Conservation (phyloP, 2,113 vertebrate genomes). For the Apteryx owenii region DNA sequence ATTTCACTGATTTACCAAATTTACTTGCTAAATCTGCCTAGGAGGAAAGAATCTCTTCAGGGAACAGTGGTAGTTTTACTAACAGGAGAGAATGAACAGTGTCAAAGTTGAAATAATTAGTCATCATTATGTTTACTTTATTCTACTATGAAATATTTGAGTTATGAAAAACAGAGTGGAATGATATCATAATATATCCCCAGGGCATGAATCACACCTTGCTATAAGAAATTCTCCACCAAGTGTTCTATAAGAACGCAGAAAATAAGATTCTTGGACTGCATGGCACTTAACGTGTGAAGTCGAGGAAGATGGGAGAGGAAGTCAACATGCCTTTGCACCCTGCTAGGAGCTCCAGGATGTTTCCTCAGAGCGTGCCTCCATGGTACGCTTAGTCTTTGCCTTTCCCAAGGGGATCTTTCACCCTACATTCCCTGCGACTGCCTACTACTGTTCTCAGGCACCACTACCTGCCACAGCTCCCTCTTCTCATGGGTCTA, state of each 20-base stretch:
- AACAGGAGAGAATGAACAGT: background rate
- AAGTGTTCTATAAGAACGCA: background rate
- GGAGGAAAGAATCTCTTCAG: background rate
- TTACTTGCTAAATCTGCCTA: background rate
- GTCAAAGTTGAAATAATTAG: background rate
- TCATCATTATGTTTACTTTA: background rate
- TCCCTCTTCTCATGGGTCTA: background rate
- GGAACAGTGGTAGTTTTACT: background rate
- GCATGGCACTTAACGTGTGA: background rate
- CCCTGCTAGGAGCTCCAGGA: background rate
- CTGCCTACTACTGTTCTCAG: background rate
- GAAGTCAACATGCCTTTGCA: background rate
- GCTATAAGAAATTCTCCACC: background rate
- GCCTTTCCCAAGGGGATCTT: background rate
- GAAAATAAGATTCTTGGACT: background rate
- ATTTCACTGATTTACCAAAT: background rate
- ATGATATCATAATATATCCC: background rate
- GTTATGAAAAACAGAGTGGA: background rate
- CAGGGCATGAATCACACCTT: background rate
- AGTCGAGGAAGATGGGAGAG: background rate
- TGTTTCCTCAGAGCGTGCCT: background rate
- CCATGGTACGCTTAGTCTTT: background rate
- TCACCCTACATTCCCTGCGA: background rate
- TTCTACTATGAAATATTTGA: background rate
- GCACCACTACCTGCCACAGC: background rate